A percentile compares a stretch with the other conserved stretches of the same genome.
Conservation (phyloP, 2,797 vertebrate genomes). For the Sebastes nivosus region DNA sequence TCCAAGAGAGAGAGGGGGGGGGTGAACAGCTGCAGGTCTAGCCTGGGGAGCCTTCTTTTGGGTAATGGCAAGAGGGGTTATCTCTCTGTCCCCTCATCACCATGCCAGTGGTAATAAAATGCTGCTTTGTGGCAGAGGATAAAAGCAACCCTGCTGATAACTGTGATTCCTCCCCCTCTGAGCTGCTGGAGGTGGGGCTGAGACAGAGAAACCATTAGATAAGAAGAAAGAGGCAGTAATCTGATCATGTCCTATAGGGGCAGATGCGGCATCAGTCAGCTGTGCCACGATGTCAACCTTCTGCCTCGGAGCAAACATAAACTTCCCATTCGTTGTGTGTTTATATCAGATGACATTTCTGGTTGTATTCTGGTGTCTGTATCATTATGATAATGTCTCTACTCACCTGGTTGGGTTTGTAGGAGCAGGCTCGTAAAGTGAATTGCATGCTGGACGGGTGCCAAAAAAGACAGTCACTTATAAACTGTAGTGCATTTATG, state of each 20-base stretch:
- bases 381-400: conserved; percentile 11
- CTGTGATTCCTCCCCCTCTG: conserved; percentile 13
- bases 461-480: conserved; percentile 12
- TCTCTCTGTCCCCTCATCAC: conserved; percentile 40
- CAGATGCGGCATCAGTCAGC: conserved; percentile 55
- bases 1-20: not conserved
- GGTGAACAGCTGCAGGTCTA: conserved; percentile 3
- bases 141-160: conserved; percentile 54
- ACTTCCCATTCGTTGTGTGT: conserved; percentile 24
- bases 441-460: conserved; percentile 13
- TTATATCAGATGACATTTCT: conserved; percentile 28
- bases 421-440: not conserved
- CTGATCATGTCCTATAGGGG: conserved; percentile 61
- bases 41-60: conserved; percentile 14
- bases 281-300: conserved; percentile 40
- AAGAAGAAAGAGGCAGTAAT: conserved; percentile 62
- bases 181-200: conserved; percentile 35
- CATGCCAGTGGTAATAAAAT: conserved; percentile 57
- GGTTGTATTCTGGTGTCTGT: conserved; percentile 9
- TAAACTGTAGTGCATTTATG: conserved; percentile 10
- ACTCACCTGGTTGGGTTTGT: not conserved
- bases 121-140: conserved; percentile 51
- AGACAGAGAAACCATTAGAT: conserved; percentile 54
- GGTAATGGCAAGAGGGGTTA: conserved; percentile 7
- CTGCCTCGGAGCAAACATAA: conserved; percentile 25